Percentiles rank a stretch among this genome's conserved stretches.
Evolutionary conservation across 2,113 vertebrate species (phyloP).

Genomic region (Albula glossodonta): DNA sequence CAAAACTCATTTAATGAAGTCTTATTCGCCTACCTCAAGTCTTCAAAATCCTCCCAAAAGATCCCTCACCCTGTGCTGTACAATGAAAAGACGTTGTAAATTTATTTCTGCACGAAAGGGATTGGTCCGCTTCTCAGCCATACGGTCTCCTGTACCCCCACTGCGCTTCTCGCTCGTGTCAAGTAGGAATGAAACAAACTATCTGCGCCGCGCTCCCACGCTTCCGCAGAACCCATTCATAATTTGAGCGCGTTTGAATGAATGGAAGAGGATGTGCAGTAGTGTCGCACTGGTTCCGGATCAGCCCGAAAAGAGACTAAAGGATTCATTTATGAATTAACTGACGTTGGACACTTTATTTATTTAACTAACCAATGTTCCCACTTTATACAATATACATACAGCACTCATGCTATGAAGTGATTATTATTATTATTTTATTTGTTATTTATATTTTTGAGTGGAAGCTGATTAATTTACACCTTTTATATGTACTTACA

Average conservation of each 20-base stretch:
- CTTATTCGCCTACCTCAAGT: not conserved
- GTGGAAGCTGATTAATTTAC: too few relatives aligned
- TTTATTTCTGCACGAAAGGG: not conserved
- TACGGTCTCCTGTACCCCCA: not conserved
- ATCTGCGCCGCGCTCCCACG: not conserved
- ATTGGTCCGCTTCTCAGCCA: not conserved
- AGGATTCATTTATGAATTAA: not conserved
- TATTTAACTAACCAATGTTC: not conserved
- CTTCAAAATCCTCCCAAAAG: not conserved
- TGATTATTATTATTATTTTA: not conserved
- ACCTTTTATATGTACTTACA: too few relatives aligned
- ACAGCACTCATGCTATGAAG: too few relatives aligned
- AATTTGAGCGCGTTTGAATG: not conserved
- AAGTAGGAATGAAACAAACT: not conserved
- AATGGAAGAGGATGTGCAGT: not conserved
- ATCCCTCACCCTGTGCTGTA: not conserved
- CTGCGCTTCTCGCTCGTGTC: not conserved
- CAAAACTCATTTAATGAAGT: not conserved
- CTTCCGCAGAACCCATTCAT: constrained; percentile 8
- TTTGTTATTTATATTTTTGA: too few relatives aligned
- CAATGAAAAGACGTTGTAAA: not conserved
- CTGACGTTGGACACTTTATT: not conserved
- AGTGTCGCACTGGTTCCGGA: not conserved
- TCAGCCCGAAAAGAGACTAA: not conserved
- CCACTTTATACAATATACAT: too few relatives aligned